Base-by-base conservation (phyloP, 2,888 invertebrate genomes). In the Hydropsyche betteni region DNA sequence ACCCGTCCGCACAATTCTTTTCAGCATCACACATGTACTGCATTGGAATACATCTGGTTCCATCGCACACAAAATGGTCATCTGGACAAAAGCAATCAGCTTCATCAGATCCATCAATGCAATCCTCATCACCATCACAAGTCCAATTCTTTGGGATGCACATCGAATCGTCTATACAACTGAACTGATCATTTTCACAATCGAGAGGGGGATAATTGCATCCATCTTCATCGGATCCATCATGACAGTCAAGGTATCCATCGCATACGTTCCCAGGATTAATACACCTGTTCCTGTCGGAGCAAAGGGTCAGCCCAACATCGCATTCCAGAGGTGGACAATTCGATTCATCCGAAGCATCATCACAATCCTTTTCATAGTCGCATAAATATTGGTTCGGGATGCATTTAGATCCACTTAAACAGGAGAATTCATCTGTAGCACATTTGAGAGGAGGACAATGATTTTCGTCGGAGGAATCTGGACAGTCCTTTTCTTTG, bases 401-500 rank as follows among this genome's bases (percentile, higher is more conserved):
- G n/a, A 53, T 14, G 53, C 53, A 53, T 14, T 53, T n/a, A 1
- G 53, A 53, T 5, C 12, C n/a, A n/a, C 4, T n/a, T 5, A n/a
- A 5, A n/a, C 53, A 53, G 5, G n/a, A 2, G 53, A 53, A 53
- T 16, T 53, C 53, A 3, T 53, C 6, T 8, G 0, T 7, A 12
- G 8, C 12, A n/a, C 53, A 53, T 5, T 53, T 4, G 0, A 4
- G 10, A 6, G 44, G 44, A 8, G 44, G 83, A 76, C 87, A 87
- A 80, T 84, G 83, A 0, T 70, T 68, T 80, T 93, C 93, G 81
- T 93, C 93, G 76, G 90, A 90, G 2, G 86, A 90, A 81, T 93
- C 92, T 0, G 87, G 84, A 80, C 93, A 93, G 81, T 93, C 92
- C 0, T 85, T 83, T 69, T 88, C 86, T n/a, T 90, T 89, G 84